Base-by-base conservation (phyloP, 2,888 invertebrate genomes). In the Maniola hyperantus region DNA sequence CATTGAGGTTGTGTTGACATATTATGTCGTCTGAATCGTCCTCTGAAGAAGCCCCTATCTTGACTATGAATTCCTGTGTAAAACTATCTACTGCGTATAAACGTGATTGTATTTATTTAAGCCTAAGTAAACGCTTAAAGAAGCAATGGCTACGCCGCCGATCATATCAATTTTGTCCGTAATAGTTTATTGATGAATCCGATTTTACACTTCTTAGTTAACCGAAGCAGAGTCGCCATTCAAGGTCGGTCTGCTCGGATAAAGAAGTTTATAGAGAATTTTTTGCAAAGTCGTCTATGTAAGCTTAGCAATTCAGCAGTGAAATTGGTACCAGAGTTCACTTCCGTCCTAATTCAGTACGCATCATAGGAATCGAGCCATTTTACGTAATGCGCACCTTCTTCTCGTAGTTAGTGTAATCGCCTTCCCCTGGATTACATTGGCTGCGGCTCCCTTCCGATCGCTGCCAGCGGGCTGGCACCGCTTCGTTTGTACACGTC, bases 321-420 rank as follows among this genome's bases (percentile, higher is more conserved):
- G 89, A 89, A 89, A 89, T 90, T 89, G 89, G 86, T 91, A 92
- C 90, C 91, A 91, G 89, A 89, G 83, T 90, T 91, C 91, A 92
- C 91, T 91, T 92, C 91, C 91, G 91, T 92, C 91, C 91, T 91
- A 91, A 90, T 84, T 90, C 91, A 91, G 89, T 90, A 91, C 81
- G 91, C 91, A 90, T 91, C 87, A 89, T 91, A 89, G 86, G 88
- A 91, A 89, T 91, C 91, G 91, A 92, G 91, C 91, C 91, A 92
- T 92, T 92, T 92, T 91, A 91, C 87, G 91, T 91, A 91, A 91
- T 89, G 89, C 89, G 90, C 91, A 88, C 87, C 88, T 83, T 84
- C 85, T 83, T 84, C 85, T 81, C 80, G 81, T 82, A 85, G 87
- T 84, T 87, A 85, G 87, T 89, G 91, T 88, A 88, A 87, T 88